A percentile compares a stretch with the other conserved stretches of the same genome.
Evolutionary conservation across 2,888 invertebrate species (phyloP).

Genomic region (Kuschelorhynchus macadamiae): DNA sequence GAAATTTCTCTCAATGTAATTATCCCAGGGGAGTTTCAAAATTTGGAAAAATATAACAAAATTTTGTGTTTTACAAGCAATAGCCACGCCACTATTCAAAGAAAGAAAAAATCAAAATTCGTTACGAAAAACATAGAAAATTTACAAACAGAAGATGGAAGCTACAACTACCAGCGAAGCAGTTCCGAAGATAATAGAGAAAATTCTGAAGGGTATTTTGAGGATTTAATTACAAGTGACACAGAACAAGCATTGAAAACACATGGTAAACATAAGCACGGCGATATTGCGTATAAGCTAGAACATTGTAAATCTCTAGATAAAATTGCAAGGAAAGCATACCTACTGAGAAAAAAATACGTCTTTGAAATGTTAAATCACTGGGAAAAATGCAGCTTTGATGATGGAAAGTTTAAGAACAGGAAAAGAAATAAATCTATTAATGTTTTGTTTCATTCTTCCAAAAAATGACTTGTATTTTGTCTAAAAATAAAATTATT

Average conservation of each 20-base stretch:
- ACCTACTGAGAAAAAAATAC: constrained; percentile 2
- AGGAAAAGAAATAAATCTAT: constrained; percentile 8
- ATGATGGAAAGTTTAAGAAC: not conserved
- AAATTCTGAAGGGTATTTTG: constrained; percentile 29
- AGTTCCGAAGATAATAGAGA: constrained; percentile 32
- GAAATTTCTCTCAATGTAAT: constrained; percentile 18
- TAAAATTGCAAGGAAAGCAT: constrained; percentile 2
- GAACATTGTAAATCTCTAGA: constrained; percentile 13
- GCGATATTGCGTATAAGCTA: constrained; percentile 21
- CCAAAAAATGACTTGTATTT: no score
- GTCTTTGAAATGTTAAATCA: constrained; percentile 22
- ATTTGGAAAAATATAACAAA: constrained; percentile 31
- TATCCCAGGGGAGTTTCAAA: constrained; percentile 23
- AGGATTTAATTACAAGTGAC: constrained; percentile 12
- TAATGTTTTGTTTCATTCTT: constrained; percentile 26
- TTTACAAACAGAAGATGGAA: constrained; percentile 14
- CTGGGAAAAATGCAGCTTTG: constrained; percentile 16
- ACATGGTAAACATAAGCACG: no score
- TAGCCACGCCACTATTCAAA: not conserved
- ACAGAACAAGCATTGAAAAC: no score
- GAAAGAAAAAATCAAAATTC: constrained; percentile 10
- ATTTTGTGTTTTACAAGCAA: constrained; percentile 32
- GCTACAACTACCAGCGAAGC: constrained; percentile 27
- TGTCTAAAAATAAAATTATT: no score
- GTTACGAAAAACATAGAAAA: not conserved